These are phyloP conservation scores for Tetrao urogallus DNA, from an alignment of 2,113 vertebrate species.

Conservation along the genomic window DNA sequence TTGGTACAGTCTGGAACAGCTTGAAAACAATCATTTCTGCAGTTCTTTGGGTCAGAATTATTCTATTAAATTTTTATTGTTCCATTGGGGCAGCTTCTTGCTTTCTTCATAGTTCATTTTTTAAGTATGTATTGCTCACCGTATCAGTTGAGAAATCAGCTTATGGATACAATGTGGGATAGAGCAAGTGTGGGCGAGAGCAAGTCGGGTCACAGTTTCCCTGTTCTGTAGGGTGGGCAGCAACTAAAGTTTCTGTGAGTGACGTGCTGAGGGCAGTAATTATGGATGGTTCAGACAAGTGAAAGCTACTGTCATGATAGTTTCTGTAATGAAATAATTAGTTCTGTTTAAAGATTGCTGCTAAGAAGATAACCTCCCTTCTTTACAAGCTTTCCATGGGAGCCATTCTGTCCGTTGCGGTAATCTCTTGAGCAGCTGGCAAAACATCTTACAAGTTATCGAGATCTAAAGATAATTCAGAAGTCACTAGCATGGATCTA, in stretches of 20 bases:
- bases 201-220: neutral
- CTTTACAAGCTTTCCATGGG: neutral
- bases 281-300: slow-evolving; percentile 27
- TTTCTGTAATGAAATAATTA: slow-evolving; percentile 67
- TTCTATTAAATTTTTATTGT: neutral
- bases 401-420: neutral
- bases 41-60: neutral
- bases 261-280: neutral
- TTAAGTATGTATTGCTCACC: neutral
- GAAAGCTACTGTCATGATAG: slow-evolving; percentile 38
- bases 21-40: neutral
- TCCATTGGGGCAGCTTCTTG: neutral
- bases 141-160: neutral
- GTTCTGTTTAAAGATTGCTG: slow-evolving; percentile 52
- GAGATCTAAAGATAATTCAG: neutral
- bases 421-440: neutral
- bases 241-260: neutral
- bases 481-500: neutral
- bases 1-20: neutral
- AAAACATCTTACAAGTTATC: neutral
- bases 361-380: slow-evolving; percentile 39
- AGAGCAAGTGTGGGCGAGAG: neutral
- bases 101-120: neutral
- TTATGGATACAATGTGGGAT: neutral
- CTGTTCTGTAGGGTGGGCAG: rapidly evolving